Conservation (phyloP, 2,888 invertebrate genomes). For the Drosophila melanocephala region DNA sequence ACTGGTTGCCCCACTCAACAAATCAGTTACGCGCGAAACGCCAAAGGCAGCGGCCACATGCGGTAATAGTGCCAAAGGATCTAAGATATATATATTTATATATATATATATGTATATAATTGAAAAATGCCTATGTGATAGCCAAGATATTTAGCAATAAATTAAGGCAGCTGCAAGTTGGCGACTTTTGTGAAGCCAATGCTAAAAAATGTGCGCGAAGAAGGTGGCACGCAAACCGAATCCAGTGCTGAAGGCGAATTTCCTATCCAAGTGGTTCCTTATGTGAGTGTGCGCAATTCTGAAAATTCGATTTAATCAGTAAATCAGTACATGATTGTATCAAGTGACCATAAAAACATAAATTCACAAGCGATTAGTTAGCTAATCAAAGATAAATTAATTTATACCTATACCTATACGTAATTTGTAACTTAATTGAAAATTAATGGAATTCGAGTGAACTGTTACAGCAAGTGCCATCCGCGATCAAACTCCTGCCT, state of each 20-base stretch:
- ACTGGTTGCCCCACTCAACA: constrained; percentile 42
- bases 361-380: constrained; percentile 12
- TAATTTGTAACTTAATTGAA: constrained; percentile 16
- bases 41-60: constrained; percentile 46
- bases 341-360: constrained; percentile 27
- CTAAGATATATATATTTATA: constrained; percentile 5
- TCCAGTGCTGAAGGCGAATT: constrained; percentile 89
- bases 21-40: constrained; percentile 58
- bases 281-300: constrained; percentile 87
- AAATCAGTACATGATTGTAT: neutral
- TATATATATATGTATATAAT: neutral
- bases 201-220: constrained; percentile 71
- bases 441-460: constrained; percentile 18
- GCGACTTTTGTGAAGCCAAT: constrained; percentile 9
- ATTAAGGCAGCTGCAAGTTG: constrained; percentile 16
- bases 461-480: constrained; percentile 10
- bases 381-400: neutral
- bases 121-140: constrained; percentile 29
- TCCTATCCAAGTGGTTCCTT: constrained; percentile 88
- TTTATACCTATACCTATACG: constrained; percentile 34
- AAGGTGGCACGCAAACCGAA: constrained; percentile 85
- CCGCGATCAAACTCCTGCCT: constrained; percentile 30
- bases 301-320: constrained; percentile 17
- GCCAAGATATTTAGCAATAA: constrained; percentile 11
- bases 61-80: constrained; percentile 32